phyloP scores from a whole-genome alignment of 2,113 vertebrate genomes.

The Lanius ludovicianus region DNA sequence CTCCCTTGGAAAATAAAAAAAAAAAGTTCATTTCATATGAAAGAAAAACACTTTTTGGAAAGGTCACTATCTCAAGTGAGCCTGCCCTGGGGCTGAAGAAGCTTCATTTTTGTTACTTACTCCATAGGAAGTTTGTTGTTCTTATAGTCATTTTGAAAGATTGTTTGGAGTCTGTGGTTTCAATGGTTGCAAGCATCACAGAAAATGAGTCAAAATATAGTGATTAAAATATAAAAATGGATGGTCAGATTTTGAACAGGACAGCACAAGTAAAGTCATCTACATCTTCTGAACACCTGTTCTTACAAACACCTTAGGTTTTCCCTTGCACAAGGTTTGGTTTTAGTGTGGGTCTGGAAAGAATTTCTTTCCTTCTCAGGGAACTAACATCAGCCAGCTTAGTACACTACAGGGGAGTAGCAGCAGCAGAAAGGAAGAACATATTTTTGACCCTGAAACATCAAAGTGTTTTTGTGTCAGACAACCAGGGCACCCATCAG shows the following conservation, averaged over 20 bases:
- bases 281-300: background rate
- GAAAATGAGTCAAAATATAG: background rate
- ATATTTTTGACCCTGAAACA: background rate
- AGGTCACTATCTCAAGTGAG: background rate
- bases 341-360: background rate
- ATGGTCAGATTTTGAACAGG: background rate
- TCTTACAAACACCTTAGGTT: background rate
- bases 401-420: background rate
- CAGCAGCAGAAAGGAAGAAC: background rate
- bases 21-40: background rate
- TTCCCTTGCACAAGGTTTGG: background rate
- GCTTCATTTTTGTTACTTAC: background rate
- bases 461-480: background rate
- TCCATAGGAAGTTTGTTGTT: background rate
- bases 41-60: background rate
- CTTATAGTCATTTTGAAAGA: background rate
- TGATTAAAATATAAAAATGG: background rate
- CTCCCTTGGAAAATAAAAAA: background rate
- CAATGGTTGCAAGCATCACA: background rate
- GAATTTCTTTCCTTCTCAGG: background rate
- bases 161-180: background rate
- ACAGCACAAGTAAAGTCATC: background rate
- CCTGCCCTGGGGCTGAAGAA: background rate
- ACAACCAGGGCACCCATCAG: background rate
- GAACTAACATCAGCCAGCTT: background rate